Percentiles rank a stretch among this genome's conserved stretches.
phyloP scores from a whole-genome alignment of 2,888 invertebrate genomes.

The Amiota communis region DNA sequence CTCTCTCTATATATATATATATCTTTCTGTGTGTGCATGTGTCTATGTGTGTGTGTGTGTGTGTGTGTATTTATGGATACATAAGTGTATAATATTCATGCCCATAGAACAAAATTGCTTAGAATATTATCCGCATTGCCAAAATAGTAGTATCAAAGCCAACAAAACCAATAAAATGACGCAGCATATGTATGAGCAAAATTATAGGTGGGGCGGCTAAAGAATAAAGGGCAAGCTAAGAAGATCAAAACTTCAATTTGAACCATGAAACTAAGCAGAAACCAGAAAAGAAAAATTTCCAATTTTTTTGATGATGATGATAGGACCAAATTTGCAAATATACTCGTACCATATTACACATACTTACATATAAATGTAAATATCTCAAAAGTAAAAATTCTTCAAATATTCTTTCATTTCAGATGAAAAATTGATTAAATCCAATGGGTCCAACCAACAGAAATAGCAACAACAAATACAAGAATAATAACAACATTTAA shows the following conservation, averaged over 20 bases:
- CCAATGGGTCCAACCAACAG: conserved; percentile 52
- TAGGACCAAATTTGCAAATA: no score
- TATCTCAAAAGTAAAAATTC: conserved; percentile 45
- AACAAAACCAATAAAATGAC: conserved; percentile 31
- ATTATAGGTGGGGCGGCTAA: not conserved
- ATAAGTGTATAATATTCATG: conserved; percentile 43
- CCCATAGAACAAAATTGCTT: conserved; percentile 54
- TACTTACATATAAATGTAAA: no score
- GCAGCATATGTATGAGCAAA: not conserved
- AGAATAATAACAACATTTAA: not conserved
- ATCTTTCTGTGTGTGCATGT: conserved; percentile 30
- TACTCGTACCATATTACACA: no score
- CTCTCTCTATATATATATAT: conserved; percentile 22
- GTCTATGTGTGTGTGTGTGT: conserved; percentile 15
- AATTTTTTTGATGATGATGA: no score
- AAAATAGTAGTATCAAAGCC: conserved; percentile 43
- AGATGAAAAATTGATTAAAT: no score
- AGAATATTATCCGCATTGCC: conserved; percentile 66
- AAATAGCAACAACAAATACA: conserved; percentile 22
- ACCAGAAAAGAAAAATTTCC: not conserved
- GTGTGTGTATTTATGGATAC: conserved; percentile 44
- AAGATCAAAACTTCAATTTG: not conserved
- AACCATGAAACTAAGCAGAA: not conserved
- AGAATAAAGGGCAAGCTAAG: not conserved
- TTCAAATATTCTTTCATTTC: conserved; percentile 47